Conservation (phyloP, 2,797 vertebrate genomes). For the Anguilla obscura region DNA sequence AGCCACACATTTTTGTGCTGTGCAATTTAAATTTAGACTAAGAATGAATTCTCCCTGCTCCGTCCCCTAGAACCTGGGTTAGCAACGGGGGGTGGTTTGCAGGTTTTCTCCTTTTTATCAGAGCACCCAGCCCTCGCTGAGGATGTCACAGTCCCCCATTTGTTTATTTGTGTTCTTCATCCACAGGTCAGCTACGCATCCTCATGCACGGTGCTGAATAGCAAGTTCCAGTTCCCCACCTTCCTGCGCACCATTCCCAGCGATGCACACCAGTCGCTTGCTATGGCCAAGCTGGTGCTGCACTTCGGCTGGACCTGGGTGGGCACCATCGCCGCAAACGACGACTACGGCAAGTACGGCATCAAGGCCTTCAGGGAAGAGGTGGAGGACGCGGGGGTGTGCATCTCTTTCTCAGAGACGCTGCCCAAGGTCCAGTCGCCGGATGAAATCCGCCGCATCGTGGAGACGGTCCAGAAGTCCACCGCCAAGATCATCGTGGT, state of each 20-base stretch:
- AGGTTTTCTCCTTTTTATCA: too few species aligned
- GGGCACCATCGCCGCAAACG: constrained; percentile 77
- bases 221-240: constrained; percentile 84
- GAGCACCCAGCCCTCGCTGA: background rate
- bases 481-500: constrained; percentile 83
- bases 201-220: constrained; percentile 77
- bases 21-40: background rate
- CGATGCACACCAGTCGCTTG: constrained; percentile 73
- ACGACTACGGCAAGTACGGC: constrained; percentile 85
- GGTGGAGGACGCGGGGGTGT: constrained; percentile 76
- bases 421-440: constrained; percentile 78
- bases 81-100: too few species aligned
- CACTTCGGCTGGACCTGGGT: constrained; percentile 88
- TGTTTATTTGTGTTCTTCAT: background rate
- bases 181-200: constrained; percentile 80
- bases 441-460: constrained; percentile 70
- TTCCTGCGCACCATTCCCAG: constrained; percentile 79
- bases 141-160: background rate
- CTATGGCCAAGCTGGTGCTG: constrained; percentile 77
- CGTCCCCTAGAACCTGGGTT: background rate
- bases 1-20: background rate
- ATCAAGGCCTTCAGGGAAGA: constrained; percentile 82
- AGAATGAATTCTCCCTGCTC: background rate
- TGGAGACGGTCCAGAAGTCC: constrained; percentile 64
- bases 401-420: constrained; percentile 82